A percentile compares a stretch with the other conserved stretches of the same genome.
Conservation (phyloP, 92 coral and sea anemone genomes). For the Zoanthus sociatus region DNA sequence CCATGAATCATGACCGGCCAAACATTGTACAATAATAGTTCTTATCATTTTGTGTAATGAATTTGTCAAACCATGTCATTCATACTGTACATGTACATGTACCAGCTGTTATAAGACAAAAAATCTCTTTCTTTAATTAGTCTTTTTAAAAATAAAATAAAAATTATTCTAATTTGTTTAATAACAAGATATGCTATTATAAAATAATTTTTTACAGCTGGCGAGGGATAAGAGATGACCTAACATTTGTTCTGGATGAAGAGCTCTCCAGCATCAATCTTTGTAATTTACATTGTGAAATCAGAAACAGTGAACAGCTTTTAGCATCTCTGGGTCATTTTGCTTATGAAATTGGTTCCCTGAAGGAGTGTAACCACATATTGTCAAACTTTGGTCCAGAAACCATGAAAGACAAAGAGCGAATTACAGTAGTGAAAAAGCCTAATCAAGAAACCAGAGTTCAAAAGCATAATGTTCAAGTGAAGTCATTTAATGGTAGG, state of each 20-base stretch:
- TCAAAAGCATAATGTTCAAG: neutral
- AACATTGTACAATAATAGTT: too few species aligned
- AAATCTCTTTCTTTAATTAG: too few species aligned
- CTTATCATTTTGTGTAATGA: too few species aligned
- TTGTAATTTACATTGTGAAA: neutral
- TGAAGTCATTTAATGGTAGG: neutral
- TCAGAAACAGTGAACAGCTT: neutral
- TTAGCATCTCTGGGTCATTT: constrained; percentile 6
- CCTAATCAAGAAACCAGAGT: neutral
- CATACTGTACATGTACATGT: too few species aligned
- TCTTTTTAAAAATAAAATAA: too few species aligned
- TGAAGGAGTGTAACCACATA: constrained; percentile 7
- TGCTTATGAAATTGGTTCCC: constrained; percentile 7
- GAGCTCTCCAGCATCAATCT: neutral
- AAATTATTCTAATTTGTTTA: too few species aligned
- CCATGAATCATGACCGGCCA: too few species aligned
- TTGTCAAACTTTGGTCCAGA: neutral
- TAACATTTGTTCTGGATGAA: constrained; percentile 5
- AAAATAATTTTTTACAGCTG: neutral
- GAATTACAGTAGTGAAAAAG: neutral
- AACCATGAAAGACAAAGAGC: neutral
- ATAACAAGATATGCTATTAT: neutral
- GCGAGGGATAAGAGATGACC: constrained; percentile 6
- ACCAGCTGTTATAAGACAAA: too few species aligned
- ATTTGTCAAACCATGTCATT: too few species aligned